Percentiles rank a stretch among this genome's conserved stretches.
These are phyloP conservation scores for Lymantria monacha DNA, from an alignment of 2,888 invertebrate genomes.

Conservation along the genomic window DNA sequence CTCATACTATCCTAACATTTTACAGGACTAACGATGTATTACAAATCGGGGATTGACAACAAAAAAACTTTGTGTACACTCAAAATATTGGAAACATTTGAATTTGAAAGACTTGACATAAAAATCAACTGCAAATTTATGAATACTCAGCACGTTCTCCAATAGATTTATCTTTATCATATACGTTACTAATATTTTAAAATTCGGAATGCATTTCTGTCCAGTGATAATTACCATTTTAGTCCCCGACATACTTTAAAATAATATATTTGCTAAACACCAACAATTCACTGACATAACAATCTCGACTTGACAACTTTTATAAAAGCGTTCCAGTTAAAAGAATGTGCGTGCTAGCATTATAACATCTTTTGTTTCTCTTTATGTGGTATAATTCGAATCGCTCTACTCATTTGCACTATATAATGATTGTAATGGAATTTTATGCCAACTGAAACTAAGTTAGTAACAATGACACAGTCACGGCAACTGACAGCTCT, in stretches of 20 bases:
- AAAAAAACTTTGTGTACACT: neutral
- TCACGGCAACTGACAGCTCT: conserved; percentile 35
- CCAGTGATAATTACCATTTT: conserved; percentile 61
- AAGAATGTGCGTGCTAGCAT: neutral
- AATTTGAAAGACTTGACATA: conserved; percentile 39
- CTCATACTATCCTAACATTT: neutral
- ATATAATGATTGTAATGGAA: neutral
- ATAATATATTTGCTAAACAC: conserved; percentile 45
- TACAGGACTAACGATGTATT: neutral
- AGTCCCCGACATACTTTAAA: conserved; percentile 65
- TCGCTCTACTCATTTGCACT: neutral
- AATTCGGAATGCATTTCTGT: neutral
- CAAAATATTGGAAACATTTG: conserved; percentile 24
- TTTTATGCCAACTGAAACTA: conserved; percentile 1
- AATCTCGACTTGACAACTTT: conserved; percentile 34
- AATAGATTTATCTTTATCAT: neutral
- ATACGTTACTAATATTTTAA: neutral
- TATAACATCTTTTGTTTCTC: neutral
- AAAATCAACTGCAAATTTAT: conserved; percentile 27
- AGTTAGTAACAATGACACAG: conserved; percentile 11
- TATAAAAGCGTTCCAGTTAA: neutral
- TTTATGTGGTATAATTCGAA: neutral
- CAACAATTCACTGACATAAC: conserved; percentile 55
- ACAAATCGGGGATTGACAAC: neutral
- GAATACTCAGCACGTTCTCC: neutral